Evolutionary conservation across 2,888 invertebrate species (phyloP).

Genomic region (Epinotia ramella): DNA sequence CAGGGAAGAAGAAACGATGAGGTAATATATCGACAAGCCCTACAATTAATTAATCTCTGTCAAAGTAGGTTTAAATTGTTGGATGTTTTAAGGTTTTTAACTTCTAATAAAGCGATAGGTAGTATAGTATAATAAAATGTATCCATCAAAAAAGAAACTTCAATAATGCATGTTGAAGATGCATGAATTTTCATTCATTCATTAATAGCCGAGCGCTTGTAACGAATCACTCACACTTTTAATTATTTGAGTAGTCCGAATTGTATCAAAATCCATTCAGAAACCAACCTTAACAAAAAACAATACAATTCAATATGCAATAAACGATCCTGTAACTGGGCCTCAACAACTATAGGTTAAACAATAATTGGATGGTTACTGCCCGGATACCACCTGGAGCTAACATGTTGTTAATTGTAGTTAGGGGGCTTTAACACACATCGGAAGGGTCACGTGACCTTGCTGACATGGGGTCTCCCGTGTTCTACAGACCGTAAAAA

Average conservation of each 20-base stretch:
- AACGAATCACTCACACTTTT: constrained; percentile 3
- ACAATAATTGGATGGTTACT: constrained; percentile 5
- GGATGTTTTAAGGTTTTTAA: too few species aligned
- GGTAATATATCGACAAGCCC: too few species aligned
- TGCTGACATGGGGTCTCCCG: neutral
- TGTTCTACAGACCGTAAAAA: neutral
- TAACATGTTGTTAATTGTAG: constrained; percentile 7
- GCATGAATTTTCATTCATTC: neutral
- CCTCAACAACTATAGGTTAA: neutral
- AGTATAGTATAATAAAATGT: too few species aligned
- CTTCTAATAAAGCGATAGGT: too few species aligned
- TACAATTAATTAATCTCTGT: too few species aligned
- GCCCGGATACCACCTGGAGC: constrained; percentile 27
- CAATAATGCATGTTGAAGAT: neutral
- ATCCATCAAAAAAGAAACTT: too few species aligned
- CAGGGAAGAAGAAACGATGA: too few species aligned
- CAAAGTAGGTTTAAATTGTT: too few species aligned
- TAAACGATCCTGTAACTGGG: neutral
- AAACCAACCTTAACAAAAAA: neutral
- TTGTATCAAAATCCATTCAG: neutral
- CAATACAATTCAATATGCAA: neutral
- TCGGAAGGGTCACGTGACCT: constrained; percentile 12
- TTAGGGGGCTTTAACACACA: constrained; percentile 10
- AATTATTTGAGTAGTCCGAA: neutral
- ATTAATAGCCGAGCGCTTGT: neutral